Conservation (phyloP, 2,797 vertebrate species). For the Mionectes olivaceus region DNA sequence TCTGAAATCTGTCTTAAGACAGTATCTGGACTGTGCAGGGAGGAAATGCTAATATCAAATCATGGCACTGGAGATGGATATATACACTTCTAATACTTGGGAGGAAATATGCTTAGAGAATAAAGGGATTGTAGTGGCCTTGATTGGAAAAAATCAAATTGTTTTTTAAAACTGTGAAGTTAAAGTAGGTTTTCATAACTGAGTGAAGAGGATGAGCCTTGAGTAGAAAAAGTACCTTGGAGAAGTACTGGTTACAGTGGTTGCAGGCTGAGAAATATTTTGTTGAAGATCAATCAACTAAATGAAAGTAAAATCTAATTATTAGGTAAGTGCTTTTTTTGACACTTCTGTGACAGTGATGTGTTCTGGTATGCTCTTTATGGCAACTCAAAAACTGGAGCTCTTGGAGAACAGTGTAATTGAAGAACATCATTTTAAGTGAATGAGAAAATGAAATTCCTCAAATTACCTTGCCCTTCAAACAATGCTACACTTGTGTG, state of each 20-base stretch:
- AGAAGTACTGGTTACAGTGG: not conserved
- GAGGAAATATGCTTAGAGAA: not conserved
- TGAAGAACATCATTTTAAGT: not conserved
- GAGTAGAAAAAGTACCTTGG: not conserved
- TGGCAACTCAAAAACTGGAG: not conserved
- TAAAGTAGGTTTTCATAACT: not conserved
- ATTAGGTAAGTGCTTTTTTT: not conserved
- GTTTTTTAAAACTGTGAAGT: not conserved
- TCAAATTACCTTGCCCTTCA: not conserved
- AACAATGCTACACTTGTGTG: not conserved
- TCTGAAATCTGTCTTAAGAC: not conserved
- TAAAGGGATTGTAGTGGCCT: not conserved
- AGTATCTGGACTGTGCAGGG: not conserved
- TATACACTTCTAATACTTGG: not conserved
- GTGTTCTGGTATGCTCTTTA: not conserved
- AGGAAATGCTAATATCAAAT: not conserved
- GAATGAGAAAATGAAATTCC: not conserved
- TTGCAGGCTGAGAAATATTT: not conserved
- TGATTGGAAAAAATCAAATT: not conserved
- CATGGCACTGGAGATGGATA: not conserved
- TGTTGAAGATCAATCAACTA: not conserved
- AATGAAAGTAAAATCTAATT: not conserved
- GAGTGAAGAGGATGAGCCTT: not conserved
- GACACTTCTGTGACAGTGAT: not conserved
- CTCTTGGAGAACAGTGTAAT: not conserved